Base-by-base conservation (phyloP, 2,113 vertebrate species). In the Montifringilla adamsi region DNA sequence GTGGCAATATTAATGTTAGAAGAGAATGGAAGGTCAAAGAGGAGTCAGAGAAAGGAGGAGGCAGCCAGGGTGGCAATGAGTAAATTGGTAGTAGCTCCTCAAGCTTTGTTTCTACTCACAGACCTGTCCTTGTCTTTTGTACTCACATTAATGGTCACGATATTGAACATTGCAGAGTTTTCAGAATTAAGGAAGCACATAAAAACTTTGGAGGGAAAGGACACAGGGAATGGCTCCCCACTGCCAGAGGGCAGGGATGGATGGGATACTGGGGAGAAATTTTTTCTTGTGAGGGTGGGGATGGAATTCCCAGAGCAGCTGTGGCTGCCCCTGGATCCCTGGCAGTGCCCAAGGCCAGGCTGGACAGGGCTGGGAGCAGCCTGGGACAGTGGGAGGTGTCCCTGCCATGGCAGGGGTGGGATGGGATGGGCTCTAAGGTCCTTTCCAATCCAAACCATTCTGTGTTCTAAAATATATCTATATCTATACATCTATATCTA, bases 261-360 rank as follows among this genome's bases (percentile, higher is more conserved):
- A 3, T 59, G 68, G 59, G 59, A 81, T 13, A 7, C 3, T 73
- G 59, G 50, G 59, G 0, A 31, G 43, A 3, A 56, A 80, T 63
- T 55, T 0, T 8, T 60, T 5, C 4, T 21, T 63, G 49, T 0
- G n/a, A 47, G 6, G 8, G 56, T 20, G 39, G 15, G 22, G 22
- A 59, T 24, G 56, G 33, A 35, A 24, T 58, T 35, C 21, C 37
- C 84, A 87, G 33, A 77, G 73, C 2, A 68, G 46, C 63, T 68
- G 63, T 6, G 63, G 55, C 53, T 87, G 73, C 53, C 33, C 37
- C 73, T 81, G 63, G 41, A 77, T 44, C 63, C 63, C 84, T 60
- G 73, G 63, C 6, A 87, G 33, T 52, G 84, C 0, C 46, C 37
- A 37, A 44, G 55, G 39, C 27, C 63, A 77, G 39, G 63, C 1